A percentile compares a stretch with the other conserved stretches of the same genome.
Evolutionary conservation across 1,140 invertebrate genomes (phyloP).

Genomic region (Formica exsecta): DNA sequence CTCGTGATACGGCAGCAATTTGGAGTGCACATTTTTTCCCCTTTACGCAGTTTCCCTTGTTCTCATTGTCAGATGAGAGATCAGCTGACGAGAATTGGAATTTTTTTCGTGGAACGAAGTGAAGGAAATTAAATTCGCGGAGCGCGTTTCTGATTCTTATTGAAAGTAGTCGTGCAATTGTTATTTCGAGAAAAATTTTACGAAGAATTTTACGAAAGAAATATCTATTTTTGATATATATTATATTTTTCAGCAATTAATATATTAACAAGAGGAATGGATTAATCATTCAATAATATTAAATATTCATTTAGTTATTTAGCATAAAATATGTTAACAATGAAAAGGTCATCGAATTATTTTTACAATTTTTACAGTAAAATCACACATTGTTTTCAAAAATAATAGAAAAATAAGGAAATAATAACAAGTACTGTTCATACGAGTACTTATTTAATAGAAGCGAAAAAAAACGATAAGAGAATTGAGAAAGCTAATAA

Average conservation of each 20-base stretch:
- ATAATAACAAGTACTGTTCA: background rate
- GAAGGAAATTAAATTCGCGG: slow-evolving; percentile 5
- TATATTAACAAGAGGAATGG: background rate
- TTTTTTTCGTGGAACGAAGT: background rate
- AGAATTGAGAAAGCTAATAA: background rate
- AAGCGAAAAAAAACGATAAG: too few species aligned
- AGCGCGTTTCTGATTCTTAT: background rate
- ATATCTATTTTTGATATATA: background rate
- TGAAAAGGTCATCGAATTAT: background rate
- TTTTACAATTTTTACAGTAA: too few species aligned
- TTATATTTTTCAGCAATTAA: background rate
- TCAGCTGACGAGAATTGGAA: background rate
- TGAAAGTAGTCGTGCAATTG: background rate
- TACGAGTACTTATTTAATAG: background rate
- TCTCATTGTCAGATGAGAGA: background rate
- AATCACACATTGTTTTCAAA: background rate
- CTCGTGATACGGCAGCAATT: slow-evolving; percentile 61
- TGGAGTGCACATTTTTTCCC: slow-evolving; percentile 6
- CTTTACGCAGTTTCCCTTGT: slow-evolving; percentile 52
- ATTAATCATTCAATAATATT: background rate
- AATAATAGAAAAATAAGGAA: background rate
- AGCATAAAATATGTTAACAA: too few species aligned
- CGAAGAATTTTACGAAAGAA: background rate
- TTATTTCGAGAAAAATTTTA: background rate
- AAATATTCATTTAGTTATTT: background rate